Conservation (phyloP, 2,888 invertebrate genomes). For the Stegana nigrithorax region DNA sequence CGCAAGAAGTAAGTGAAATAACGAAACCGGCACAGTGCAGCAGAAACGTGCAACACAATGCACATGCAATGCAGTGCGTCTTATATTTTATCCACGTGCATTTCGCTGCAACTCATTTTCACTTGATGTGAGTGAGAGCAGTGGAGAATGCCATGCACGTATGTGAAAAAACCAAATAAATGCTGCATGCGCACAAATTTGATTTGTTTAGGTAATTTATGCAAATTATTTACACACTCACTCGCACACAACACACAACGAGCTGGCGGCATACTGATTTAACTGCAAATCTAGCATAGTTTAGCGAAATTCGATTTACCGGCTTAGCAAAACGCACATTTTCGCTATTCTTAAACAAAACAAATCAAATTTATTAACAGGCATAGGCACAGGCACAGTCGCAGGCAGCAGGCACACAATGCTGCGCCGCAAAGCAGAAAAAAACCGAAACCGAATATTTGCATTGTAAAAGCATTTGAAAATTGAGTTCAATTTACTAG, state of each 20-base stretch:
- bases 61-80: no score
- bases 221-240: slow-evolving; percentile 53
- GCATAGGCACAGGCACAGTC: slow-evolving; percentile 47
- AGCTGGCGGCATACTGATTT: neutral
- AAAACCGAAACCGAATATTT: neutral
- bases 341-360: slow-evolving; percentile 55
- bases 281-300: neutral
- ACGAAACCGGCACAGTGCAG: slow-evolving; percentile 6
- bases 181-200: neutral
- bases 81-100: no score
- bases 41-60: neutral
- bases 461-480: neutral
- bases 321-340: slow-evolving; percentile 54
- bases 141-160: no score
- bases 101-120: no score
- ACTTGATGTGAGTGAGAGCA: no score
- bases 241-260: slow-evolving; percentile 56
- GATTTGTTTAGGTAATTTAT: slow-evolving; percentile 52
- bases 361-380: slow-evolving; percentile 62
- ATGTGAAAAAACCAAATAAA: neutral
- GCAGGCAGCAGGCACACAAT: neutral
- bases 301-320: slow-evolving; percentile 52
- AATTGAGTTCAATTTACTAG: slow-evolving; percentile 4
- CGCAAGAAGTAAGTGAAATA: no score
- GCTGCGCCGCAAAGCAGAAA: neutral